Percentiles rank a stretch among this genome's conserved stretches.
These are phyloP conservation scores for Allobates femoralis DNA, from an alignment of 2,797 vertebrate species.

Conservation along the genomic window DNA sequence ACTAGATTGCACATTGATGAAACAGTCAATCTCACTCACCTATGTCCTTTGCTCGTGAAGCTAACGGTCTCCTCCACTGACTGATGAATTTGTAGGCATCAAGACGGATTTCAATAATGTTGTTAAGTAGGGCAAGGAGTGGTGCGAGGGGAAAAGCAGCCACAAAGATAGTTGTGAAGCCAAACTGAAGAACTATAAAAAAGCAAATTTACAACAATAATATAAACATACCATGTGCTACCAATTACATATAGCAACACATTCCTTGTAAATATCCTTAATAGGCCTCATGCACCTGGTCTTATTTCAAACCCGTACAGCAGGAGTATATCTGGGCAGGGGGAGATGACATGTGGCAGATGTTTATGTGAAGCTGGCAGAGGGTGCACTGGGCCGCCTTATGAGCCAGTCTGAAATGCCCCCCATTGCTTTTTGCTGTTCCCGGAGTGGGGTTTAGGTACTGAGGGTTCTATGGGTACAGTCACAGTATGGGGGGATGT, in stretches of 20 bases:
- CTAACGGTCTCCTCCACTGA: constrained; percentile 84
- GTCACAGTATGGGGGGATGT: no score
- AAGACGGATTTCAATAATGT: constrained; percentile 85
- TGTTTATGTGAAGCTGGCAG: no score
- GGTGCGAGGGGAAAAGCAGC: constrained; percentile 85
- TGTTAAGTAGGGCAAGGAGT: constrained; percentile 85
- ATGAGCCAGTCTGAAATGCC: no score
- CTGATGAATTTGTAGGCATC: constrained; percentile 87
- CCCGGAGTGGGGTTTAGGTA: no score
- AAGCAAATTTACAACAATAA: constrained; percentile 6
- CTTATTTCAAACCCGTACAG: background rate
- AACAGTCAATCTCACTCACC: constrained; percentile 70
- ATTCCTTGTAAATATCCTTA: background rate
- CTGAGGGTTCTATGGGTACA: no score
- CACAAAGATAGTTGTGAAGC: constrained; percentile 86
- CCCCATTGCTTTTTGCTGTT: no score
- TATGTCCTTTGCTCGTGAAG: constrained; percentile 91
- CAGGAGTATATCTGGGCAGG: no score
- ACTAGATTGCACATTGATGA: background rate
- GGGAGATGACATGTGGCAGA: no score
- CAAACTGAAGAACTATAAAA: constrained; percentile 83
- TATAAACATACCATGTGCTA: background rate
- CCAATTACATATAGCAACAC: background rate
- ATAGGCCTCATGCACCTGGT: background rate
- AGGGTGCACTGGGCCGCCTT: no score